Evolutionary conservation across 2,797 vertebrate genomes (phyloP).

Genomic region (Psittacula derbiana): DNA sequence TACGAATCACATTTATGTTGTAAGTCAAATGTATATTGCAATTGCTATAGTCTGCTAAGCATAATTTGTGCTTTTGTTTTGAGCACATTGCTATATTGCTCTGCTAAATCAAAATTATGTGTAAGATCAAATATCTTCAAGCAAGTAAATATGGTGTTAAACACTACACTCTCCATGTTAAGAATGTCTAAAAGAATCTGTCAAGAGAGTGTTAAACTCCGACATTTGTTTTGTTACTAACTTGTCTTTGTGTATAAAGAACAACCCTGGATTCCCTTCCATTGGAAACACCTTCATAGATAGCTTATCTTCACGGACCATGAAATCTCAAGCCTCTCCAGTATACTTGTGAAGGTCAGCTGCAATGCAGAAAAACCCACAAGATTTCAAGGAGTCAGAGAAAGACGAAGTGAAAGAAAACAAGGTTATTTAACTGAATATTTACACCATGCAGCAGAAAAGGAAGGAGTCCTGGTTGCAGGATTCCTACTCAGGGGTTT

Average conservation of each 20-base stretch:
- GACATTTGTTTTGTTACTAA: not conserved
- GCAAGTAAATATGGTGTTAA: not conserved
- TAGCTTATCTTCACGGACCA: not conserved
- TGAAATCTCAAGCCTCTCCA: not conserved
- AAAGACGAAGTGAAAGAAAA: not conserved
- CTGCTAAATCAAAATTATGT: not conserved
- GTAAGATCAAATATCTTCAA: not conserved
- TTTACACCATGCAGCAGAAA: not conserved
- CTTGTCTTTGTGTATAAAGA: not conserved
- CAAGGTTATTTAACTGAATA: not conserved
- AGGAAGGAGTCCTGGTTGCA: not conserved
- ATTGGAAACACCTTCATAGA: not conserved
- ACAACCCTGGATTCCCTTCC: not conserved
- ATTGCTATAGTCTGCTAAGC: not conserved
- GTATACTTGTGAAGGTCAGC: not conserved
- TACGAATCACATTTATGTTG: not conserved
- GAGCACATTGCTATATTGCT: not conserved
- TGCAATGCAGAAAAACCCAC: not conserved
- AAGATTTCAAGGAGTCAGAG: not conserved
- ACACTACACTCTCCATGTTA: not conserved
- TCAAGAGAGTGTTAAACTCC: not conserved
- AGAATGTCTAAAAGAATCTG: not conserved
- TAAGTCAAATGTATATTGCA: not conserved
- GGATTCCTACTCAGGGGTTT: not conserved
- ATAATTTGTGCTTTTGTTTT: not conserved